A percentile compares a stretch with the other conserved stretches of the same genome.
These are phyloP conservation scores for Xanthorhoe designata DNA, from an alignment of 2,888 invertebrate species.

Conservation along the genomic window DNA sequence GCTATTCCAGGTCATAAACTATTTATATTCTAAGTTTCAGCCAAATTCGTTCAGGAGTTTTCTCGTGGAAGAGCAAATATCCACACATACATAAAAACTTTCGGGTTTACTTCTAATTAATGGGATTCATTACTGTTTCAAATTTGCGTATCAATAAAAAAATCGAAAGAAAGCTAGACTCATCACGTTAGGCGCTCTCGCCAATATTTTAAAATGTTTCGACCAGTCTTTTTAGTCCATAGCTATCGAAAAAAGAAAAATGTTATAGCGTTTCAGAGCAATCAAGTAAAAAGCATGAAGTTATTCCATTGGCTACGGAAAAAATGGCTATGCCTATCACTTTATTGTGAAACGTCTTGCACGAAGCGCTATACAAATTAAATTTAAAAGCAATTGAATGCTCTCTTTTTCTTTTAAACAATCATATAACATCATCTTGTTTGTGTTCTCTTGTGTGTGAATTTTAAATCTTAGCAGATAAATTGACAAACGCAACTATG, in stretches of 20 bases:
- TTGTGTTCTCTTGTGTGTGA: too few relatives aligned
- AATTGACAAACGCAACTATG: too few relatives aligned
- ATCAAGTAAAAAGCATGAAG: conserved; percentile 38
- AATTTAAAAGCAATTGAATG: conserved; percentile 14
- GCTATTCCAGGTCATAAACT: too few relatives aligned
- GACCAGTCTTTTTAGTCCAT: conserved; percentile 15
- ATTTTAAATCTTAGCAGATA: too few relatives aligned
- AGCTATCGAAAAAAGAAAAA: conserved; percentile 16
- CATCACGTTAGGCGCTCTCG: neutral
- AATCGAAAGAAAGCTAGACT: conserved; percentile 8
- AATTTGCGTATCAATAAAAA: neutral
- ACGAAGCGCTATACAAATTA: conserved; percentile 21
- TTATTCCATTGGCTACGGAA: conserved; percentile 34
- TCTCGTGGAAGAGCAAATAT: too few relatives aligned
- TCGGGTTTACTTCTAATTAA: neutral
- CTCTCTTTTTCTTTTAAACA: conserved; percentile 7
- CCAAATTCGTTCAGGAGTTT: too few relatives aligned
- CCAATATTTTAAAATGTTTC: conserved; percentile 6
- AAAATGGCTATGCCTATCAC: conserved; percentile 24
- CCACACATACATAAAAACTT: too few relatives aligned
- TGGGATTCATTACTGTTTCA: neutral
- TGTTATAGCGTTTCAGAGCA: conserved; percentile 22
- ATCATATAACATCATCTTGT: neutral
- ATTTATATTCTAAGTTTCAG: too few relatives aligned
- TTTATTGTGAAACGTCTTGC: conserved; percentile 35